These are phyloP conservation scores for Parnassius glacialis DNA, from an alignment of 2,888 invertebrate genomes.

Conservation along the genomic window DNA sequence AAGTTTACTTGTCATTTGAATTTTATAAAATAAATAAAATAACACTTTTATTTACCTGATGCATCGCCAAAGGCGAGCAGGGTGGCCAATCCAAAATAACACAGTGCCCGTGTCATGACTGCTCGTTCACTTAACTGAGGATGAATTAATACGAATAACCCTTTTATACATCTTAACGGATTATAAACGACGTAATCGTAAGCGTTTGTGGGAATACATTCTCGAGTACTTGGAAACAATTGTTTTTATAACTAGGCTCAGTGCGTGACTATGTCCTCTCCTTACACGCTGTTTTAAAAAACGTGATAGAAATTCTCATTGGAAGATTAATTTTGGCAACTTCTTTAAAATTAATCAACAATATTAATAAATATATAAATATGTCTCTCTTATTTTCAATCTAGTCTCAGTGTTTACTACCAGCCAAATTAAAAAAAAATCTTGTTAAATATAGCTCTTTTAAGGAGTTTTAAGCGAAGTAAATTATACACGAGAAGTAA, in stretches of 20 bases:
- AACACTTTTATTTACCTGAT: slow-evolving; percentile 33
- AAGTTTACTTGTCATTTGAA: too few relatives aligned
- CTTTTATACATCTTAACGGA: slow-evolving; percentile 61
- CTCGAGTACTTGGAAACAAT: slow-evolving; percentile 55
- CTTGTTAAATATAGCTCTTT: too few relatives aligned
- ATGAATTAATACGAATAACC: slow-evolving; percentile 41
- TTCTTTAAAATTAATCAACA: neutral
- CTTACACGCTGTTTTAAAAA: neutral
- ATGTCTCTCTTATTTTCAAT: too few relatives aligned
- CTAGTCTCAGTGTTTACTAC: too few relatives aligned
- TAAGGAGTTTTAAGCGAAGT: too few relatives aligned
- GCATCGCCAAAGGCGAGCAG: slow-evolving; percentile 37
- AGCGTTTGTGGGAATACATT: slow-evolving; percentile 51
- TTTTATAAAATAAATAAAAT: neutral
- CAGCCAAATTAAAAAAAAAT: too few relatives aligned
- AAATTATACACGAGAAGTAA: too few relatives aligned
- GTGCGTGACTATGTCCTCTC: neutral
- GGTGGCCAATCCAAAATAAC: slow-evolving; percentile 38
- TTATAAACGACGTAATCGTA: slow-evolving; percentile 50
- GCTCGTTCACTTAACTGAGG: slow-evolving; percentile 46
- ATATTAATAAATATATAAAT: neutral
- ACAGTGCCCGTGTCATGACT: slow-evolving; percentile 55
- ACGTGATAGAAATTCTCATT: neutral
- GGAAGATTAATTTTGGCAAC: too few relatives aligned
- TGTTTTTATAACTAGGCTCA: slow-evolving; percentile 30